Percentiles rank a stretch among this genome's conserved stretches.
phyloP scores from a whole-genome alignment of 1,140 invertebrate species.

The Bombus vancouverensis region DNA sequence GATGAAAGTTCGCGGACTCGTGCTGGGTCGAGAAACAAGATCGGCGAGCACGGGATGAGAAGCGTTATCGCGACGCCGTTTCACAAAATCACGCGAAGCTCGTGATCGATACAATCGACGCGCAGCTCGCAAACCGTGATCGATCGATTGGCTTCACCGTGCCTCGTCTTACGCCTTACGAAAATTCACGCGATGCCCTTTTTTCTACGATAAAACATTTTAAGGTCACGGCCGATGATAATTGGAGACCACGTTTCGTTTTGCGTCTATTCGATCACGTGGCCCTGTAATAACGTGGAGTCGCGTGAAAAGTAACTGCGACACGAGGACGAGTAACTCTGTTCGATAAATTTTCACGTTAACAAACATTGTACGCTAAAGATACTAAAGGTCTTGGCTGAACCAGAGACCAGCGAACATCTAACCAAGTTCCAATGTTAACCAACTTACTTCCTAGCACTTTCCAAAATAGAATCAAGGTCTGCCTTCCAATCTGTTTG shows the following conservation, averaged over 20 bases:
- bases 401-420: too few species aligned
- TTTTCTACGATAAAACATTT: not conserved
- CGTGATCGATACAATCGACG: not conserved
- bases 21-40: not conserved
- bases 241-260: too few species aligned
- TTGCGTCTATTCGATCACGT: not conserved
- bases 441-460: too few species aligned
- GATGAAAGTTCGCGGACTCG: conserved; percentile 44
- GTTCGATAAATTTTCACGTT: too few species aligned
- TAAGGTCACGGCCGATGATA: not conserved
- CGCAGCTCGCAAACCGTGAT: not conserved
- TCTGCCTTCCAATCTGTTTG: too few species aligned
- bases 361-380: too few species aligned
- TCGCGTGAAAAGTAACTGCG: not conserved
- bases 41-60: conserved; percentile 28
- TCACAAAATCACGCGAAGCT: not conserved
- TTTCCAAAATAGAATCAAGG: too few species aligned
- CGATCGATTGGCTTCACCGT: not conserved
- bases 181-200: not conserved
- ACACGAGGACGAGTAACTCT: too few species aligned
- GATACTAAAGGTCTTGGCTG: too few species aligned
- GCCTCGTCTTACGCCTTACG: not conserved
- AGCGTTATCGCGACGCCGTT: not conserved
- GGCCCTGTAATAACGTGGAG: not conserved
- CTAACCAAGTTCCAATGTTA: too few species aligned